phyloP scores from a whole-genome alignment of 2,888 invertebrate species.

The Brachycybe producta region DNA sequence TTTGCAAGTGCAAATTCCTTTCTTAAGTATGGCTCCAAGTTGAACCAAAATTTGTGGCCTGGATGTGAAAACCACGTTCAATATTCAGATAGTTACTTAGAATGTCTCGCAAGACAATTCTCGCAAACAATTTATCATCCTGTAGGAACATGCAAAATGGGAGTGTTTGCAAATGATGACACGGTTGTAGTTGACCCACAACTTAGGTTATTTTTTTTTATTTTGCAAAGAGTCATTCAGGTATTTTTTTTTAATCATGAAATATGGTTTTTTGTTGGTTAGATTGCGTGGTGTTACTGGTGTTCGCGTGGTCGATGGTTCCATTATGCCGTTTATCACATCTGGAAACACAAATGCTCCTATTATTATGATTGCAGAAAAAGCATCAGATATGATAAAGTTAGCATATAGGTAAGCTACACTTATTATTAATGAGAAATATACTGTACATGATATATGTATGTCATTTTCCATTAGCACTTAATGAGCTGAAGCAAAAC shows the following conservation, averaged over 20 bases:
- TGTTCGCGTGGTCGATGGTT: conserved; percentile 70
- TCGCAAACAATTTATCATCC: conserved; percentile 37
- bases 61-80: conserved; percentile 22
- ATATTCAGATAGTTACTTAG: conserved; percentile 31
- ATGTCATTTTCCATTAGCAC: no score
- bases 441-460: no score
- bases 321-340: conserved; percentile 75
- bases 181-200: conserved; percentile 37
- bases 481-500: no score
- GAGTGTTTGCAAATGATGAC: conserved; percentile 42
- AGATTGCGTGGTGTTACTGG: conserved; percentile 61
- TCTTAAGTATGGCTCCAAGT: conserved; percentile 21
- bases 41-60: conserved; percentile 21
- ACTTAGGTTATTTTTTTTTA: conserved; percentile 25
- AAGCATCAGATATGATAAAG: conserved; percentile 78
- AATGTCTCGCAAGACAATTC: conserved; percentile 71
- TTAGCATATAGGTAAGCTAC: no score
- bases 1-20: conserved; percentile 23
- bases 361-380: conserved; percentile 79
- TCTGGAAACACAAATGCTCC: conserved; percentile 86
- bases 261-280: conserved; percentile 18
- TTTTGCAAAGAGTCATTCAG: neutral
- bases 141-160: conserved; percentile 41
- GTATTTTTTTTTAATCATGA: neutral
- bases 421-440: no score